A percentile compares a stretch with the other conserved stretches of the same genome.
Conservation (phyloP, 2,888 invertebrate genomes). For the Petrophora chlorosata region DNA sequence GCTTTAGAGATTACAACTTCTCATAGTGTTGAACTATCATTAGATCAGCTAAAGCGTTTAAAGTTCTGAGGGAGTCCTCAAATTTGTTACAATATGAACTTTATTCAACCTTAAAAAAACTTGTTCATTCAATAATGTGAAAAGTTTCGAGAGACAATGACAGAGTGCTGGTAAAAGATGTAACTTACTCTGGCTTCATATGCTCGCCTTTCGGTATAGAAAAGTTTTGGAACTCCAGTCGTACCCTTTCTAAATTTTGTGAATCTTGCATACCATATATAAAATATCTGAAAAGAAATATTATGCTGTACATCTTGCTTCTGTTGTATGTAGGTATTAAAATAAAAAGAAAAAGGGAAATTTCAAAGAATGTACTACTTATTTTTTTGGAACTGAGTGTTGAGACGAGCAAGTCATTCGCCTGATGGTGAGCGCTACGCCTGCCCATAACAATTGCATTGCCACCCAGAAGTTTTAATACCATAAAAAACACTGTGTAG, state of each 20-base stretch:
- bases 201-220: conserved; percentile 94
- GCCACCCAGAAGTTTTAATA: no score
- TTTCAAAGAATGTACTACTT: no score
- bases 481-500: no score
- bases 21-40: no score
- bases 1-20: no score
- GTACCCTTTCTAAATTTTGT: conserved; percentile 97
- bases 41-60: no score
- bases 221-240: conserved; percentile 94
- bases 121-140: conserved; percentile 25
- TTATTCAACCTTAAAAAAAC: neutral
- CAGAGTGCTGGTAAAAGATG: conserved; percentile 6
- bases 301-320: no score
- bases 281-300: conserved; percentile 88
- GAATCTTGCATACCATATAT: conserved; percentile 99
- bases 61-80: neutral
- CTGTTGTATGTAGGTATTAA: neutral
- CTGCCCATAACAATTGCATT: no score
- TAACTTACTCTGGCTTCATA: conserved; percentile 89
- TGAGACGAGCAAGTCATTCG: no score
- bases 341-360: neutral
- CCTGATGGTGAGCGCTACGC: no score
- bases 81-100: conserved; percentile 4
- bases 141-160: conserved; percentile 21
- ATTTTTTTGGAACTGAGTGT: no score